A percentile compares a stretch with the other conserved stretches of the same genome.
Evolutionary conservation across 2,888 invertebrate genomes (phyloP).

Genomic region (Orchestes rusci): DNA sequence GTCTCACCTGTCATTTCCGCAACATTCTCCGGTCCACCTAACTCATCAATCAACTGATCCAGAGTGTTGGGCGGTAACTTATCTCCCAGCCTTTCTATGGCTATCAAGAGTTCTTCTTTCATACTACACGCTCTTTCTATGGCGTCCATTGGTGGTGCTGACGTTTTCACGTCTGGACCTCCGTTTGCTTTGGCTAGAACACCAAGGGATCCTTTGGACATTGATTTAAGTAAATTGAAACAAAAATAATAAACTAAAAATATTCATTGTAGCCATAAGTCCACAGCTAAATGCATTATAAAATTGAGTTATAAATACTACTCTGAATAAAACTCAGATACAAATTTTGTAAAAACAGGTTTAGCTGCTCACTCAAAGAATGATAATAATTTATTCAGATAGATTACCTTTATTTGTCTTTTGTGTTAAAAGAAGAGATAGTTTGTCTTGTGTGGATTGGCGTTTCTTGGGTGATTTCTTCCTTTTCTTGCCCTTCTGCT

Average conservation of each 20-base stretch:
- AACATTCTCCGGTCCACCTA: constrained; percentile 96
- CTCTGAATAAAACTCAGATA: no score
- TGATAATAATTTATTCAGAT: no score
- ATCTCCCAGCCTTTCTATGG: constrained; percentile 74
- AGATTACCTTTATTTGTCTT: constrained; percentile 42
- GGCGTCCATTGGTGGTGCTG: constrained; percentile 69
- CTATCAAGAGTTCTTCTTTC: constrained; percentile 83
- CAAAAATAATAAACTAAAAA: not conserved
- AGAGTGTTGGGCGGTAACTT: constrained; percentile 92
- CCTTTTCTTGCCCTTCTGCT: constrained; percentile 39
- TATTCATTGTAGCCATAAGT: constrained; percentile 1
- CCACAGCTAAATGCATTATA: no score
- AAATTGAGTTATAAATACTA: no score
- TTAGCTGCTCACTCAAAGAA: no score
- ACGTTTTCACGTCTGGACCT: constrained; percentile 38
- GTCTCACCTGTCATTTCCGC: constrained; percentile 94
- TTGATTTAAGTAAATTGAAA: no score
- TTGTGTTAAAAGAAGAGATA: constrained; percentile 58
- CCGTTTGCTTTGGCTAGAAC: constrained; percentile 37
- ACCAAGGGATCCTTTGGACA: constrained; percentile 4
- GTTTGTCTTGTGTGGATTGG: constrained; percentile 66
- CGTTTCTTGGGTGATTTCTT: constrained; percentile 39
- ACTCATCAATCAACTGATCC: constrained; percentile 96
- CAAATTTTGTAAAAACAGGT: no score
- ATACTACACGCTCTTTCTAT: constrained; percentile 86